Percentiles rank a stretch among this genome's conserved stretches.
These are phyloP conservation scores for Drosophila funebris DNA, from an alignment of 1,140 invertebrate genomes.

Conservation along the genomic window DNA sequence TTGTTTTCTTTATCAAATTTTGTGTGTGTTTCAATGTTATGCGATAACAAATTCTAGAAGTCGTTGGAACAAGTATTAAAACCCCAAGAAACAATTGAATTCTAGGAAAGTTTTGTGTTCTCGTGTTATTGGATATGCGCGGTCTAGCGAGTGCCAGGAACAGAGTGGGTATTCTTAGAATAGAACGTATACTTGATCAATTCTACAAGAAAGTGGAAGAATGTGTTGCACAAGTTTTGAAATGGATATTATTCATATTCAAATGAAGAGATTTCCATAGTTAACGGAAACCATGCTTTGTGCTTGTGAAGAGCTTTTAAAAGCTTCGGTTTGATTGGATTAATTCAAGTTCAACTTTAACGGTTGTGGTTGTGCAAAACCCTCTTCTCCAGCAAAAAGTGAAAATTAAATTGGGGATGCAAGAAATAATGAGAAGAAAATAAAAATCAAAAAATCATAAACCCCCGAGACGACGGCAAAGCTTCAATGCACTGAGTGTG, in stretches of 20 bases:
- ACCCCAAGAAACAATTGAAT: constrained; percentile 33
- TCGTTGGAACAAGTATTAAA: constrained; percentile 16
- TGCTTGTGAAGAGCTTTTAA: neutral
- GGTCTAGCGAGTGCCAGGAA: neutral
- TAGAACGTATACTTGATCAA: neutral
- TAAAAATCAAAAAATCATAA: constrained; percentile 49
- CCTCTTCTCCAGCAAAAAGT: constrained; percentile 9
- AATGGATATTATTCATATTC: neutral
- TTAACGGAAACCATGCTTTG: neutral
- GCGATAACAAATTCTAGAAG: constrained; percentile 24
- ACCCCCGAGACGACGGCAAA: constrained; percentile 38
- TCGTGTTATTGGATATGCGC: constrained; percentile 45
- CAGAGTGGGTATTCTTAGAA: neutral
- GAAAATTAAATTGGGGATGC: constrained; percentile 52
- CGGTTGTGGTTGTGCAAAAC: neutral
- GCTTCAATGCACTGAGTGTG: constrained; percentile 6
- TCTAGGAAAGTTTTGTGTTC: constrained; percentile 40
- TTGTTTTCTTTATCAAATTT: constrained; percentile 13
- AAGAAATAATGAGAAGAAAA: constrained; percentile 13
- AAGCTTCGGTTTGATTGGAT: neutral
- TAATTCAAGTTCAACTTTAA: constrained; percentile 15
- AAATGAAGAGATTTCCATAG: neutral
- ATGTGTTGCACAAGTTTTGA: neutral
- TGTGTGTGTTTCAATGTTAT: too few relatives aligned
- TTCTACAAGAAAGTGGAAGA: neutral